phyloP scores from a whole-genome alignment of 2,888 invertebrate species.

The Gastracanthus pulcherrimus region DNA sequence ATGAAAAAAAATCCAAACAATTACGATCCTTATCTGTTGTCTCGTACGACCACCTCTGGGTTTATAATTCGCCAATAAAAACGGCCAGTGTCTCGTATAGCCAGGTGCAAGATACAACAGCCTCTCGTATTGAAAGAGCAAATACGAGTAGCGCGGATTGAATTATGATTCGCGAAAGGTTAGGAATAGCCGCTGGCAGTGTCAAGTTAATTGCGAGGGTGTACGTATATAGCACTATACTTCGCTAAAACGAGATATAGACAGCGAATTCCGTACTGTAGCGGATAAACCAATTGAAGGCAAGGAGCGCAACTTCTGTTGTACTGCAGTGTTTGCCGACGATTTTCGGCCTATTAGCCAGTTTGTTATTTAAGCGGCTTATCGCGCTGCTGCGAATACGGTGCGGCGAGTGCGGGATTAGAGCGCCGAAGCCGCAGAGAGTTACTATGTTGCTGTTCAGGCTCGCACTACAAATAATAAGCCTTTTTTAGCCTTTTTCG shows the following conservation, averaged over 20 bases:
- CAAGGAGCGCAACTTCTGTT: background rate
- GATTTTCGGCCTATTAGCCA: slow-evolving; percentile 53
- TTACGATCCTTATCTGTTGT: slow-evolving; percentile 9
- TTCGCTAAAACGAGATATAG: background rate
- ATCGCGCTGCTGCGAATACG: slow-evolving; percentile 1
- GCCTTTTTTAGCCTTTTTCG: background rate
- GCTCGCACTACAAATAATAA: background rate
- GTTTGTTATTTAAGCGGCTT: slow-evolving; percentile 53
- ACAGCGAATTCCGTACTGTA: slow-evolving; percentile 29
- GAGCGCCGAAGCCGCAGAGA: background rate
- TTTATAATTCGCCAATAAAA: slow-evolving; percentile 35
- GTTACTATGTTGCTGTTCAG: background rate
- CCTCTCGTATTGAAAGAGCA: slow-evolving; percentile 43
- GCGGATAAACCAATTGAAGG: slow-evolving; percentile 46
- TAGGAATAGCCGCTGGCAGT: slow-evolving; percentile 49
- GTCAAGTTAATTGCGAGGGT: slow-evolving; percentile 7
- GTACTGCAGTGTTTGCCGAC: slow-evolving; percentile 47
- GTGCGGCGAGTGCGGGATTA: background rate
- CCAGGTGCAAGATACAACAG: slow-evolving; percentile 25
- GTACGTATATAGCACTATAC: background rate
- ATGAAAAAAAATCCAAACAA: no score
- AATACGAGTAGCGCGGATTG: slow-evolving; percentile 12
- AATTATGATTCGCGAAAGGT: slow-evolving; percentile 56
- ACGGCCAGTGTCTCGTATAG: background rate
- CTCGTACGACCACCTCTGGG: no score